Evolutionary conservation across 2,797 vertebrate species (phyloP).

Genomic region (Picus viridis): DNA sequence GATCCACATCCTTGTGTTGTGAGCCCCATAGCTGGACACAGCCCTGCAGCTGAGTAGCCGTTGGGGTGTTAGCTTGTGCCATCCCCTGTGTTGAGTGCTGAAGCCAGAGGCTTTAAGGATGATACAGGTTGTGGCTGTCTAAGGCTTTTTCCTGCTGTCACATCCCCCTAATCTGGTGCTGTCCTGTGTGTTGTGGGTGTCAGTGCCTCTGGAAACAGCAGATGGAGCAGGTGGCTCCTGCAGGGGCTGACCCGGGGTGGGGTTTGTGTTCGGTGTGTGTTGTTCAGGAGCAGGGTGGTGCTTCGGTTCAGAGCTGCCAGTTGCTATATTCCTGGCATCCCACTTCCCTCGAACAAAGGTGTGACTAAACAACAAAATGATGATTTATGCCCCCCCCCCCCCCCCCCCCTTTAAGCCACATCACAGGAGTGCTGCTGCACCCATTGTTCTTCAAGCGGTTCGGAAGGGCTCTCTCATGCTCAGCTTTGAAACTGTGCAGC

Average conservation of each 20-base stretch:
- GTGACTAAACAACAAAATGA: constrained; percentile 21
- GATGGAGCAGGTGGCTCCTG: neutral
- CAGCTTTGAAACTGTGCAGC: constrained; percentile 2
- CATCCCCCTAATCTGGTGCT: accelerated
- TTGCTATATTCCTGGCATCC: neutral
- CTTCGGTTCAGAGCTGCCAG: neutral
- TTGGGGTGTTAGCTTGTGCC: neutral
- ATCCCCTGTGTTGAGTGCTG: neutral
- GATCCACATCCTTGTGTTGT: no score
- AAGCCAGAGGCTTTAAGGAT: neutral
- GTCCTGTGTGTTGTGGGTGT: neutral
- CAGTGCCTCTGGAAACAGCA: neutral
- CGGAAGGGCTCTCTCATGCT: constrained; percentile 21
- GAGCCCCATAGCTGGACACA: no score
- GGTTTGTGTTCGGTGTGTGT: neutral
- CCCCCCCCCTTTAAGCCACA: neutral
- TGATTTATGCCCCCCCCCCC: neutral
- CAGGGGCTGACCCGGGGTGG: neutral
- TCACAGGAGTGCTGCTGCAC: neutral
- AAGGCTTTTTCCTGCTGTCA: neutral
- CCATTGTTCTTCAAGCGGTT: constrained; percentile 62
- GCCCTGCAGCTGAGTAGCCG: no score
- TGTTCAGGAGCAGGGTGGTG: neutral
- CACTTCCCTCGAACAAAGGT: constrained; percentile 54
- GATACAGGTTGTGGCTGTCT: accelerated